These are phyloP conservation scores for Agapornis canus DNA, from an alignment of 2,797 vertebrate genomes.

Conservation along the genomic window DNA sequence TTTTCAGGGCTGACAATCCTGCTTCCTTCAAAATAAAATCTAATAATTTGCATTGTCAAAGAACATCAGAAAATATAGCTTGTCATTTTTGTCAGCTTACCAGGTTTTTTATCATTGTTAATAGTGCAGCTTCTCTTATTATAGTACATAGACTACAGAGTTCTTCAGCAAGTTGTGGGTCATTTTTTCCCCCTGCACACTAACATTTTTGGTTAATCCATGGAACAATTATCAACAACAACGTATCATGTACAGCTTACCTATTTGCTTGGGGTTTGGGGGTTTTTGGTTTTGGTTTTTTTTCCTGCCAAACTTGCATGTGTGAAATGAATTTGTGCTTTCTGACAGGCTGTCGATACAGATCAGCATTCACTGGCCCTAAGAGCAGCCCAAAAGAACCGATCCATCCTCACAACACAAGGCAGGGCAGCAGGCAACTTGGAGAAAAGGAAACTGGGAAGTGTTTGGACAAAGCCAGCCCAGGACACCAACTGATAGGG, in stretches of 20 bases:
- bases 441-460: background rate
- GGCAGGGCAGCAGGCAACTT: background rate
- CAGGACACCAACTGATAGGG: background rate
- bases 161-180: background rate
- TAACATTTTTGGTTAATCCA: background rate
- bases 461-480: background rate
- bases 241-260: background rate
- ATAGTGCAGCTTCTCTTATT: background rate
- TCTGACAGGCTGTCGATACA: background rate
- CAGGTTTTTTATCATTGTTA: background rate
- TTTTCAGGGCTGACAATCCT: conserved; percentile 3
- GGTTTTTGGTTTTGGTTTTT: background rate
- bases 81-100: conserved; percentile 39
- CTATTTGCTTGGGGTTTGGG: fast-evolving
- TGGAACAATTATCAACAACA: background rate
- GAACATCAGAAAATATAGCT: conserved; percentile 16
- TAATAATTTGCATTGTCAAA: background rate
- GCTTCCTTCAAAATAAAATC: background rate
- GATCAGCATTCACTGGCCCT: too few species aligned
- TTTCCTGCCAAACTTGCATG: background rate
- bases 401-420: background rate
- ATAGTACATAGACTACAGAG: background rate
- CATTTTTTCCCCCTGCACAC: background rate
- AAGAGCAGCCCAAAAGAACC: background rate
- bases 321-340: background rate